Percentiles rank a stretch among this genome's conserved stretches.
phyloP scores from a whole-genome alignment of 2,797 vertebrate genomes.

The Melanotaenia boesemani region DNA sequence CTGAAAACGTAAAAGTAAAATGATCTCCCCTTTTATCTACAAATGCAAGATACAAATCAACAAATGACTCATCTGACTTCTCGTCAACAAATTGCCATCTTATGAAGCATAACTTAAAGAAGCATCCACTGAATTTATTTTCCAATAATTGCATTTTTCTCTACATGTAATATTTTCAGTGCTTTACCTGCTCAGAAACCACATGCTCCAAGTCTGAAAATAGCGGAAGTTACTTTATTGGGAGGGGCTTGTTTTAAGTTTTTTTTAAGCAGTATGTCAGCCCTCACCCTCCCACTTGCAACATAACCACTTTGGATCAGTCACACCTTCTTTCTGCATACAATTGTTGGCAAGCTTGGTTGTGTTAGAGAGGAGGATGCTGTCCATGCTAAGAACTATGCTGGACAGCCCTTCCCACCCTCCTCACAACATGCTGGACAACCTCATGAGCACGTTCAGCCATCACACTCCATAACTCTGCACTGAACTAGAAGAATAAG shows the following conservation, averaged over 20 bases:
- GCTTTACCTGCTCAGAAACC: slow-evolving; percentile 61
- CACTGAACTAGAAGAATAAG: too few relatives aligned
- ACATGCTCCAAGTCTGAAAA: slow-evolving; percentile 18
- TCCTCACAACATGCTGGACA: too few relatives aligned
- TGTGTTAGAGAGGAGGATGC: too few relatives aligned
- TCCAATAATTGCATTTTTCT: not conserved
- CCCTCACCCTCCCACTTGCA: slow-evolving; percentile 45
- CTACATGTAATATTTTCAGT: not conserved
- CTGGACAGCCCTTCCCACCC: too few relatives aligned
- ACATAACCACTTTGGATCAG: not conserved
- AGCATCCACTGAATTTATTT: slow-evolving; percentile 6
- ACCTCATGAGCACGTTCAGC: too few relatives aligned
- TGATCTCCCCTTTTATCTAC: slow-evolving; percentile 43
- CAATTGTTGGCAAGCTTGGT: not conserved
- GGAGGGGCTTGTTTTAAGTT: slow-evolving; percentile 9
- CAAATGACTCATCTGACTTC: slow-evolving; percentile 47
- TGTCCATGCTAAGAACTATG: too few relatives aligned
- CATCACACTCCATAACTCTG: too few relatives aligned
- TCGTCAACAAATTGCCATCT: slow-evolving; percentile 32
- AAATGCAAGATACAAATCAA: slow-evolving; percentile 59
- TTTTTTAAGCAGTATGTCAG: not conserved
- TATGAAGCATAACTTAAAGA: slow-evolving; percentile 22
- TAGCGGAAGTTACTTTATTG: slow-evolving; percentile 44
- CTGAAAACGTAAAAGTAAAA: slow-evolving; percentile 47
- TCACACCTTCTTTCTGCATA: slow-evolving; percentile 49